Conservation (phyloP, 35 echinoderm and acorn worm species). For the Apostichopus parvimensis region DNA sequence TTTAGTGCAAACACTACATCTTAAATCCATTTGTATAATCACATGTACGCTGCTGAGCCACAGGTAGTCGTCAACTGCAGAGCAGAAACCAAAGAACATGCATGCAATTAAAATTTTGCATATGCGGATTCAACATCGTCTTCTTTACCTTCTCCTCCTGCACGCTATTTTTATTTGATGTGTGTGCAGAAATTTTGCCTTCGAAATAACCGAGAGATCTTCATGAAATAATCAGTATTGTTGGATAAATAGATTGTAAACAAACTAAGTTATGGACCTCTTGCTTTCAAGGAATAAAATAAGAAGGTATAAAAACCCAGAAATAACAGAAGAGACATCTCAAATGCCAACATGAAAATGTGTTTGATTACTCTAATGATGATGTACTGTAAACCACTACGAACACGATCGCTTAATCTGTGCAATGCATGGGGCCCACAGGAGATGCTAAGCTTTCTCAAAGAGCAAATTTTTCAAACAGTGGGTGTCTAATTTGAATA, state of each 20-base stretch:
- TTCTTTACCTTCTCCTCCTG: too few species aligned
- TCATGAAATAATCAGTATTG: background rate
- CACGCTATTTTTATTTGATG: too few species aligned
- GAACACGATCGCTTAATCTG: background rate
- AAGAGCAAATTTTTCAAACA: background rate
- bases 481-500: background rate
- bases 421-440: background rate
- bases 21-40: constrained; percentile 24
- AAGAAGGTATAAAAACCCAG: background rate
- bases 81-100: too few species aligned
- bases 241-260: background rate
- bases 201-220: too few species aligned
- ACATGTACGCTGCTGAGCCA: background rate
- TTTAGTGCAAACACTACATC: background rate
- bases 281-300: background rate
- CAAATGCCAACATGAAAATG: background rate
- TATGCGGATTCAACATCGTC: too few species aligned
- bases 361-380: background rate
- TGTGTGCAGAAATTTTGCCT: too few species aligned
- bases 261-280: background rate
- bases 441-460: background rate
- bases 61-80: background rate
- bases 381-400: background rate
- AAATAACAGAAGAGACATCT: background rate
- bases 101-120: too few species aligned